Evolutionary conservation across 2,797 vertebrate species (phyloP), one percentile per base, ranked within the genome.

Genomic region (Enteromius paludinosus): DNA sequence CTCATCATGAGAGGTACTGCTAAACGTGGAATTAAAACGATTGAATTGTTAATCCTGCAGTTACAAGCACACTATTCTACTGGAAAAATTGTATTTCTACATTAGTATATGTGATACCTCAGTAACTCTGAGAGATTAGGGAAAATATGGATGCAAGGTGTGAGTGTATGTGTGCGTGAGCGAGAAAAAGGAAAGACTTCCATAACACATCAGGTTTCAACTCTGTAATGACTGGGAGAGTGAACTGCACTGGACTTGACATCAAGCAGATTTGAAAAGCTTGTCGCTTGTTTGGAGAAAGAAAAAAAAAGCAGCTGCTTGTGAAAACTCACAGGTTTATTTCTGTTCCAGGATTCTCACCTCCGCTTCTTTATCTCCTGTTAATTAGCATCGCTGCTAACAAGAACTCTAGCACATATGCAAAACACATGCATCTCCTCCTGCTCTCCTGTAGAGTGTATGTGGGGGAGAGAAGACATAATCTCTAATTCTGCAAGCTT

Each of bases 341-440:
- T 95, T 89, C 83, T 38, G 92, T 88, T 89, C 83, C 47, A 70
- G 87, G 89, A 85, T 93, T 93, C 90, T 93, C 93, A 94, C 93
- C 91, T 93, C 89, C 88, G 84, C 82, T 88, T 87, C 89, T 89
- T 87, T 84, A 91, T 90, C 90, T 91, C 85, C 89, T 90, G 93
- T 92, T 95, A 93, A 94, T 95, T 94, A 93, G 90, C 90, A 92
- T 91, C 78, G 85, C 90, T 87, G 91, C 92, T 93, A 93, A 90
- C 87, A 86, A 88, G 87, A 89, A 92, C 90, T 92, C 89, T 89
- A 81, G 87, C 90, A 90, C 90, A 76, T 68, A 64, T 85, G 84
- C 85, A 85, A 86, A 86, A 83, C 68, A 79, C 89, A 90, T 90
- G 89, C 90, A 86, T 92, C 87, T 87, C 89, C 78, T 86, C 76